phyloP scores from a whole-genome alignment of 2,888 invertebrate species.

The Glyphotaelius pellucidus region DNA sequence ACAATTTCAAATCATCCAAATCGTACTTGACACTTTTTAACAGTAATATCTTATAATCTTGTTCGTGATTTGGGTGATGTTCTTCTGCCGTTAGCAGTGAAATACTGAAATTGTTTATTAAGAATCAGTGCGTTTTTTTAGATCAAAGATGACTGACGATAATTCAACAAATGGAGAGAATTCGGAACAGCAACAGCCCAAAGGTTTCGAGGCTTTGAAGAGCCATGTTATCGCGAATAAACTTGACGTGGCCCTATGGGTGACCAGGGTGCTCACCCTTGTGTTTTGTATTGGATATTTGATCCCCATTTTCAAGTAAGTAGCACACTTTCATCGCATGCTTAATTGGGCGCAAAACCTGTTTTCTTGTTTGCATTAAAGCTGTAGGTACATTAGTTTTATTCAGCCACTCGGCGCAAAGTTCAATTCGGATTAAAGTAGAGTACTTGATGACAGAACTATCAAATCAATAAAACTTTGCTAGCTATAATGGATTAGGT shows the following conservation, averaged over 20 bases:
- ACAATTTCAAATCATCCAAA: neutral
- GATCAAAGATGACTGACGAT: slow-evolving; percentile 30
- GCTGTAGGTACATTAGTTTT: neutral
- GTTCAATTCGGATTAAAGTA: slow-evolving; percentile 5
- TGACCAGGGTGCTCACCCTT: slow-evolving; percentile 89
- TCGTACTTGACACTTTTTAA: slow-evolving; percentile 11
- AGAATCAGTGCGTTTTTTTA: slow-evolving; percentile 16
- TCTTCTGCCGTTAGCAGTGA: neutral
- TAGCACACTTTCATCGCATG: neutral
- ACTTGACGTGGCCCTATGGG: slow-evolving; percentile 92
- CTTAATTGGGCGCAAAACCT: slow-evolving; percentile 16
- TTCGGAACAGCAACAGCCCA: slow-evolving; percentile 70
- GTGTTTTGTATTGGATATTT: slow-evolving; percentile 23
- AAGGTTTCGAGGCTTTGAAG: slow-evolving; percentile 82
- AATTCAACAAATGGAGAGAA: slow-evolving; percentile 27
- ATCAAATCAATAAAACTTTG: neutral
- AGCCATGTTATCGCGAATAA: slow-evolving; percentile 88
- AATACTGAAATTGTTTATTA: neutral
- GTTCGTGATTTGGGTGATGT: neutral
- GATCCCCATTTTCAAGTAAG: slow-evolving; percentile 35
- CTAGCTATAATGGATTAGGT: neutral
- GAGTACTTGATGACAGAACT: neutral
- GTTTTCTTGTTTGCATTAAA: neutral
- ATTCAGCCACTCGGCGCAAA: slow-evolving; percentile 7
- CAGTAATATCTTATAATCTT: neutral